Evolutionary conservation across 2,113 vertebrate genomes (phyloP).

Genomic region (Aythya baeri): DNA sequence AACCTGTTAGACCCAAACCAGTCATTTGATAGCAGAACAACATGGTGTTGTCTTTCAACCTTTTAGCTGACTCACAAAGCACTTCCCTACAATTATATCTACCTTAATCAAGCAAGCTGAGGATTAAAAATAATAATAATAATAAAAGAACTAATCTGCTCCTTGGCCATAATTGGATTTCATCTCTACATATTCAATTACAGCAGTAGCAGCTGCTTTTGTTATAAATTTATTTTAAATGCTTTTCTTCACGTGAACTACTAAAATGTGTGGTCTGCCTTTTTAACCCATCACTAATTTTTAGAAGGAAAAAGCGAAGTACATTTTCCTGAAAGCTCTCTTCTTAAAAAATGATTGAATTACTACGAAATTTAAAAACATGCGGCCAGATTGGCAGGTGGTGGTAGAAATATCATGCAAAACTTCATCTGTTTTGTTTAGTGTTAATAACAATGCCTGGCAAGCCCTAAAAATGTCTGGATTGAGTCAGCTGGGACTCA

Average conservation of each 20-base stretch:
- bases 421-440: background rate
- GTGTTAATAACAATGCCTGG: background rate
- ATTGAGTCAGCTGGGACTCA: background rate
- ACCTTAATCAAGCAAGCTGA: background rate
- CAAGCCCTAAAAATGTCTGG: background rate
- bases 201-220: background rate
- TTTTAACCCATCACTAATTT: background rate
- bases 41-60: background rate
- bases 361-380: background rate
- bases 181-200: slow-evolving; percentile 16
- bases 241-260: background rate
- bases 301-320: background rate
- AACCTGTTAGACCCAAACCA: background rate
- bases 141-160: background rate
- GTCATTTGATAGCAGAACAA: background rate
- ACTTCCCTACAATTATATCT: background rate
- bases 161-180: background rate
- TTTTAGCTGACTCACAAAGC: background rate
- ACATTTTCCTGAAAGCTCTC: background rate
- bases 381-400: background rate
- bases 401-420: background rate
- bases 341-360: background rate
- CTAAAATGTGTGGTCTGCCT: background rate
- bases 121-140: background rate
- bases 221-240: background rate